Percentiles rank a stretch among this genome's conserved stretches.
These are phyloP conservation scores for Mycteria americana DNA, from an alignment of 2,797 vertebrate genomes.

Conservation along the genomic window DNA sequence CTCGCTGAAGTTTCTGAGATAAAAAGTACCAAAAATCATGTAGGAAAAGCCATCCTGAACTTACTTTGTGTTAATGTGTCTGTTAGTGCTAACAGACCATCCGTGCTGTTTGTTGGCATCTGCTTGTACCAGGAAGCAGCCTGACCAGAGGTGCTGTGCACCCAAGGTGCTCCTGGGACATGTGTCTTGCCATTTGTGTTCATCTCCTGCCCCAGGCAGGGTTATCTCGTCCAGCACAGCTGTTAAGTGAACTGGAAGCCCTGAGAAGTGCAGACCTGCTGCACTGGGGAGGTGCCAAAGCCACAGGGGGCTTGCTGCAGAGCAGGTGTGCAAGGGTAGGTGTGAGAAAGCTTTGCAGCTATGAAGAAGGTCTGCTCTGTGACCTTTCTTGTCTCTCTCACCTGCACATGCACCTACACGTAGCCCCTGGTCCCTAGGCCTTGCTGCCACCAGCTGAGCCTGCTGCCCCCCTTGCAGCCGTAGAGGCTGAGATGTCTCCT, in stretches of 20 bases:
- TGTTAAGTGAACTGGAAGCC: background rate
- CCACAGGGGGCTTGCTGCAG: background rate
- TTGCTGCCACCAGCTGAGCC: background rate
- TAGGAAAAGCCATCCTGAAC: background rate
- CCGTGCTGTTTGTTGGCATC: background rate
- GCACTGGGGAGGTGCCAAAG: background rate
- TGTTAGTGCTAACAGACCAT: background rate
- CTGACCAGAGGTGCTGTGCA: background rate
- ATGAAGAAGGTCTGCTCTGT: background rate
- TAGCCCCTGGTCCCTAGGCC: background rate
- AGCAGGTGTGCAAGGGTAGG: background rate
- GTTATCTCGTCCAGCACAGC: background rate
- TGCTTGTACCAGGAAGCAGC: background rate
- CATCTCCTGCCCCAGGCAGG: background rate
- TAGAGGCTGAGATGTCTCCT: background rate
- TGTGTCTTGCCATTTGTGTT: background rate
- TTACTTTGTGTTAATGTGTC: background rate
- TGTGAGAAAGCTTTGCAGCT: background rate
- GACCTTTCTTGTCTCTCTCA: background rate
- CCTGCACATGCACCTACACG: fast-evolving
- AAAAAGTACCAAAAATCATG: background rate
- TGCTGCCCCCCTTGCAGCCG: fast-evolving
- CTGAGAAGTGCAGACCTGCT: background rate
- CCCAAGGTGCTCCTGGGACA: fast-evolving
- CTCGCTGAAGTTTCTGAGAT: background rate